Evolutionary conservation across 1,140 invertebrate genomes (phyloP).

Genomic region (Caenorhabditis latens): DNA sequence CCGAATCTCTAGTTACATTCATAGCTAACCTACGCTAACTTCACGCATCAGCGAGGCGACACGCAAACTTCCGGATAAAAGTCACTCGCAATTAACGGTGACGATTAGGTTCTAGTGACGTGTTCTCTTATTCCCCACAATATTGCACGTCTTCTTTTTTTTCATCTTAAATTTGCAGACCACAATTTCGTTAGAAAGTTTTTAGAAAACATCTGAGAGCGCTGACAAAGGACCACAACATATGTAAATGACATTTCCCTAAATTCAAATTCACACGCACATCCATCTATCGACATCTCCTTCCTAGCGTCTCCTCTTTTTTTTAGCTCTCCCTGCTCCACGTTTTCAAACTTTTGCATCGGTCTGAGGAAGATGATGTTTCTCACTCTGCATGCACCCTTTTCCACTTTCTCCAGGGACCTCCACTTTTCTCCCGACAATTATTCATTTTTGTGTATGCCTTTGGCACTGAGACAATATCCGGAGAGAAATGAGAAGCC

Average conservation of each 20-base stretch:
- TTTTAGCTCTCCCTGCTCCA: slow-evolving; percentile 36
- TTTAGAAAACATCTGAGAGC: neutral
- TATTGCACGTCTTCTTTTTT: neutral
- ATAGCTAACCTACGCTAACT: neutral
- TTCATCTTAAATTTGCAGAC: neutral
- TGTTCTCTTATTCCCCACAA: neutral
- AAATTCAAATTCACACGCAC: slow-evolving; percentile 43
- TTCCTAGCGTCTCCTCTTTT: neutral
- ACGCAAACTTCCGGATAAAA: slow-evolving; percentile 29
- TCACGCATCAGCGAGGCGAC: neutral
- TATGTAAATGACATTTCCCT: slow-evolving; percentile 52
- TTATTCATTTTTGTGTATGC: slow-evolving; percentile 27
- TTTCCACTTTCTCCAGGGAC: slow-evolving; percentile 37
- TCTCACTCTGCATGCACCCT: neutral
- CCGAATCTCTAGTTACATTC: neutral
- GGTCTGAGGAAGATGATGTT: slow-evolving; percentile 30
- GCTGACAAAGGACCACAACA: slow-evolving; percentile 28
- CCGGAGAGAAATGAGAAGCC: neutral
- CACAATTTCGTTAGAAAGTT: neutral
- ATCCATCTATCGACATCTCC: slow-evolving; percentile 14
- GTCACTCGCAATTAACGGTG: slow-evolving; percentile 35
- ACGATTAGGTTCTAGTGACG: neutral
- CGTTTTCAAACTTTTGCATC: slow-evolving; percentile 24
- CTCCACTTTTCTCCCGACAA: neutral
- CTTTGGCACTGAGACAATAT: neutral